Evolutionary conservation across 2,797 vertebrate genomes (phyloP).

Genomic region (Lates japonicus): DNA sequence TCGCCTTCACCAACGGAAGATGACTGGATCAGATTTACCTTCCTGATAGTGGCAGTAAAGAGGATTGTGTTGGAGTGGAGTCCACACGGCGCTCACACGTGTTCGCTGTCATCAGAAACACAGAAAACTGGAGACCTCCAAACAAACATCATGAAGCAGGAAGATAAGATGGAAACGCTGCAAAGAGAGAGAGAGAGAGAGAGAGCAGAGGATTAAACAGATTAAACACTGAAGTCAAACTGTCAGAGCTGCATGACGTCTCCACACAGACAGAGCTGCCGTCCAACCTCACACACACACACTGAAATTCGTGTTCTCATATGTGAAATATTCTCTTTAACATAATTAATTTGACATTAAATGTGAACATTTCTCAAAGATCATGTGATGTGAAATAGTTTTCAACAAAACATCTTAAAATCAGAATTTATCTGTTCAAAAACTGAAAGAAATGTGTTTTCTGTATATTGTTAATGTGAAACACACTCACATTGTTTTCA

Average conservation of each 20-base stretch:
- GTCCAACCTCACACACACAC: too few relatives aligned
- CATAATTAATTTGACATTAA: too few relatives aligned
- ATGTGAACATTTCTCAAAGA: too few relatives aligned
- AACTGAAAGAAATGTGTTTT: too few relatives aligned
- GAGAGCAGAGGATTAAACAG: conserved; percentile 65
- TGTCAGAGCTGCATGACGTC: conserved; percentile 36
- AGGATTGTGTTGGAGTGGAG: conserved; percentile 75
- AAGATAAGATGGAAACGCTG: conserved; percentile 67
- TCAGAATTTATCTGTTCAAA: too few relatives aligned
- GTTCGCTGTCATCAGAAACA: conserved; percentile 51
- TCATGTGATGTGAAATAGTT: too few relatives aligned
- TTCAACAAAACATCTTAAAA: too few relatives aligned
- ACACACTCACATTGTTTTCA: too few relatives aligned
- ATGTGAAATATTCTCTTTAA: too few relatives aligned
- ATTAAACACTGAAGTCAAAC: conserved; percentile 69
- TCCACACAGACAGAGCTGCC: conserved; percentile 11
- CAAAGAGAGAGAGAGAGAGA: conserved; percentile 31
- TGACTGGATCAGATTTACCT: conserved; percentile 67
- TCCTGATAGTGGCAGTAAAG: conserved; percentile 61
- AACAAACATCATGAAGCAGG: conserved; percentile 73
- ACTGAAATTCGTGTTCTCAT: too few relatives aligned
- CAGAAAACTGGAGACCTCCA: conserved; percentile 55
- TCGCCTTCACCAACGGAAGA: conserved; percentile 52
- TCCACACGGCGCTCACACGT: conserved; percentile 41
- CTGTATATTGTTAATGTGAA: too few relatives aligned